Base-by-base conservation (phyloP, 53 echinoderm and acorn worm species). In the Stichopus horrens region DNA sequence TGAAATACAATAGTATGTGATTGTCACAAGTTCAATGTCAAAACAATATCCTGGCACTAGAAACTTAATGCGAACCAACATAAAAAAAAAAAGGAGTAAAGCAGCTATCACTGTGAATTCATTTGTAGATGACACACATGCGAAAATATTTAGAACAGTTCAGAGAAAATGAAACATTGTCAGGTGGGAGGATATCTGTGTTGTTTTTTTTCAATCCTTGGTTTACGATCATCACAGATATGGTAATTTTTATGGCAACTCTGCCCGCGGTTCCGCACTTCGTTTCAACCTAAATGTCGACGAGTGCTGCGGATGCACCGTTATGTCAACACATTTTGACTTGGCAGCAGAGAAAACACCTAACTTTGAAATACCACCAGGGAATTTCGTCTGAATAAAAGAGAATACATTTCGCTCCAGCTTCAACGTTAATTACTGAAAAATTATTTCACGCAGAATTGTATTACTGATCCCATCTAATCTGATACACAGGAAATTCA, bases 401-500 rank as follows among this genome's bases (percentile, higher is more conserved):
- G 71, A 71, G 18, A 71, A 71, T 71, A 71, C 71, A 71, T 21
- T 13, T 20, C 19, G 6, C 18, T 16, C 71, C 71, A 71, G 71
- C 71, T 71, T 37, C 71, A 5, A 71, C 71, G 71, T 71, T 71
- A 71, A 71, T 71, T 71, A 71, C 71, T 71, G 71, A 71, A 71
- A 71, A 71, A 71, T 71, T 71, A 71, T 71, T 71, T 71, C 71
- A 71, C 71, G 20, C 71, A 71, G n/a, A 71, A 71, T 71, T 71
- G 71, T 71, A 71, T 14, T 71, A 18, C 71, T 71, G n/a, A 71
- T 71, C 71, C 71, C n/a, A 18, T 71, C n/a, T 71, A 71, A 71
- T 71, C 71, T 71, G 71, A 71, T 71, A 71, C 71, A 71, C 71
- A 16, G 71, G 71, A 71, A 71, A 71, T 71, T 71, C 71, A 81